Conservation (phyloP, 1,140 invertebrate genomes). For the Plectus sambesii region DNA sequence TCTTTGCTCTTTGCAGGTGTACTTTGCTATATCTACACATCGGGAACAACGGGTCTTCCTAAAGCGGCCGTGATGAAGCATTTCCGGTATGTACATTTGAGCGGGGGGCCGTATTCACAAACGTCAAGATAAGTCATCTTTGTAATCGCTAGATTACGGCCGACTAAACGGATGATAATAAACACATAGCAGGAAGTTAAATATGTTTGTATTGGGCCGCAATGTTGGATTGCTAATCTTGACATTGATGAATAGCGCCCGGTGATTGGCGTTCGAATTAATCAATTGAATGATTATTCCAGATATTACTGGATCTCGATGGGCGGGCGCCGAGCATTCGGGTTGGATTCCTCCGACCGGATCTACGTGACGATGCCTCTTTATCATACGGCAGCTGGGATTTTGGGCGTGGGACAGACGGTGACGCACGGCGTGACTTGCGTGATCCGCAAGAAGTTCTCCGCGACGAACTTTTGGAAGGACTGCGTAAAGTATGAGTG, state of each 20-base stretch:
- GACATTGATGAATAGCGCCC: no score
- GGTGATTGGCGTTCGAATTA: no score
- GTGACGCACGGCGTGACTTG: constrained; percentile 51
- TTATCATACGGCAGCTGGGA: constrained; percentile 84
- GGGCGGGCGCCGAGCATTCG: constrained; percentile 26
- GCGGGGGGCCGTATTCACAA: no score
- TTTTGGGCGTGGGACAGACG: constrained; percentile 45
- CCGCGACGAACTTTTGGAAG: constrained; percentile 79
- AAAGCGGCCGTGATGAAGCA: constrained; percentile 34
- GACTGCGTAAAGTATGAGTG: constrained; percentile 85
- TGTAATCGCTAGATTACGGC: no score
- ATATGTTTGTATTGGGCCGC: no score
- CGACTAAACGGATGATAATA: no score
- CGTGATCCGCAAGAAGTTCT: constrained; percentile 83
- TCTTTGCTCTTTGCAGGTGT: constrained; percentile 9
- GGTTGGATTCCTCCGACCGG: constrained; percentile 53
- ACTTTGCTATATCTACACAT: constrained; percentile 36
- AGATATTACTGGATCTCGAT: constrained; percentile 26
- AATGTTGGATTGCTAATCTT: no score
- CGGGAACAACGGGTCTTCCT: constrained; percentile 32
- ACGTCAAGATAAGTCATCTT: no score
- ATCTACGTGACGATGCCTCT: constrained; percentile 77
- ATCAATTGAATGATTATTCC: constrained; percentile 13
- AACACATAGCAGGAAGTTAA: no score
- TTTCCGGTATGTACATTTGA: constrained; percentile 17